Base-by-base conservation (phyloP, 2,797 vertebrate species). In the Malurus leucopterus region DNA sequence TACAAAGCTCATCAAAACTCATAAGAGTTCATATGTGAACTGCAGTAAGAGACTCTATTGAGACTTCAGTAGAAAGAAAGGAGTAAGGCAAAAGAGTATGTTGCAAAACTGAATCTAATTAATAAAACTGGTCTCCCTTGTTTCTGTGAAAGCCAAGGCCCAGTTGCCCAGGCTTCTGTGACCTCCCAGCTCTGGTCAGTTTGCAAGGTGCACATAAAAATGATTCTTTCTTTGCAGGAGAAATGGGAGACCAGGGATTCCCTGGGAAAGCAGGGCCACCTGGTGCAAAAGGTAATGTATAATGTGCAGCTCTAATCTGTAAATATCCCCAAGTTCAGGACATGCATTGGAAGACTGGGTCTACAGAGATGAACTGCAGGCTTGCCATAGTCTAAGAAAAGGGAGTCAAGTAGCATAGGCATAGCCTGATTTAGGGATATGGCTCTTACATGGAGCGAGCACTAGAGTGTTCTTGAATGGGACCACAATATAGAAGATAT, bases 221-320 rank as follows among this genome's bases (percentile, higher is more conserved):
- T 13, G 4, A 43, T 12, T 80, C 32, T 90, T 70, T 85, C 49
- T 57, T 85, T 83, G 44, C 77, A 93, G 92, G 90, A 63, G 85
- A 87, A 69, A 53, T 18, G 27, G 85, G 87, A 82, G 15, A 49
- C 16, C 83, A 55, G 55, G 93, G 90, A 85, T 63, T 38, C 17
- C 79, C 90, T 0, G 80, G 91, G 38, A 95, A 91, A 82, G 85
- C 76, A 68, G 91, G 88, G 82, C 80, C 90, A 53, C 61, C 75
- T 24, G 88, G 91, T 43, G n/a, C 43, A 44, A 92, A 92, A 89
- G 90, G 79, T 92, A 95, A 93, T 5, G 30, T 2, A 0, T 38
- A 73, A 72, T 24, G 53, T 1, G 73, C n/a, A 36, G 16, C n/a
- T 80, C 27, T 65, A 58, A 83, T 53, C 40, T 6, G 8, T 61